Evolutionary conservation across 2,797 vertebrate genomes (phyloP).

Genomic region (Phrynocephalus forsythii): DNA sequence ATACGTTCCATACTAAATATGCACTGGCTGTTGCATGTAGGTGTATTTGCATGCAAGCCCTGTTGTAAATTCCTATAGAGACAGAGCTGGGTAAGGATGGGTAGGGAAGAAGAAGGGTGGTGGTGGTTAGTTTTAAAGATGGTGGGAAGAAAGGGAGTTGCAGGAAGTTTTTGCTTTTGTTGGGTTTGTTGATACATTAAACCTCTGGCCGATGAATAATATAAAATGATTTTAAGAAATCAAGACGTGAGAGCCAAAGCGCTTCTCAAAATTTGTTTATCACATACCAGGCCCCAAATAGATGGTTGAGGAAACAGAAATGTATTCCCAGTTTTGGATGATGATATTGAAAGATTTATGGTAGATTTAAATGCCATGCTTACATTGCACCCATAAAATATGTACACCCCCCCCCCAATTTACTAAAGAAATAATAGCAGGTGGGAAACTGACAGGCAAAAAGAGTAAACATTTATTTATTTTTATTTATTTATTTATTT

Average conservation of each 20-base stretch:
- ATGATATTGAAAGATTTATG: background rate
- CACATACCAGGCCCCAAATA: background rate
- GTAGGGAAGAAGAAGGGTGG: too few species aligned
- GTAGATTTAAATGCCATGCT: background rate
- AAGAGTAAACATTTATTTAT: background rate
- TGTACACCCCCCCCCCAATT: background rate
- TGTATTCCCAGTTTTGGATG: background rate
- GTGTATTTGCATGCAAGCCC: too few species aligned
- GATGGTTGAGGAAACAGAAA: background rate
- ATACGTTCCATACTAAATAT: too few species aligned
- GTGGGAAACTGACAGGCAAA: constrained; percentile 4
- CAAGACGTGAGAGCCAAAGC: background rate
- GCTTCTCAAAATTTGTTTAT: background rate
- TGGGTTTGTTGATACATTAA: too few species aligned
- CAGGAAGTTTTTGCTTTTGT: too few species aligned
- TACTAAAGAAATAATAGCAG: background rate
- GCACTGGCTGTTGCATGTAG: too few species aligned
- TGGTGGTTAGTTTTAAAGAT: too few species aligned
- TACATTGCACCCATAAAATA: background rate
- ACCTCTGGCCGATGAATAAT: background rate
- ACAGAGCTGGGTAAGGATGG: too few species aligned
- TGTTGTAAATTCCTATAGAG: too few species aligned
- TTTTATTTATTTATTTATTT: too few species aligned
- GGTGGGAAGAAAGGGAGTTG: too few species aligned
- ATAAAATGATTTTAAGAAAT: constrained; percentile 21